Base-by-base conservation (phyloP, 2,888 invertebrate species). In the Sussaba pulchella region DNA sequence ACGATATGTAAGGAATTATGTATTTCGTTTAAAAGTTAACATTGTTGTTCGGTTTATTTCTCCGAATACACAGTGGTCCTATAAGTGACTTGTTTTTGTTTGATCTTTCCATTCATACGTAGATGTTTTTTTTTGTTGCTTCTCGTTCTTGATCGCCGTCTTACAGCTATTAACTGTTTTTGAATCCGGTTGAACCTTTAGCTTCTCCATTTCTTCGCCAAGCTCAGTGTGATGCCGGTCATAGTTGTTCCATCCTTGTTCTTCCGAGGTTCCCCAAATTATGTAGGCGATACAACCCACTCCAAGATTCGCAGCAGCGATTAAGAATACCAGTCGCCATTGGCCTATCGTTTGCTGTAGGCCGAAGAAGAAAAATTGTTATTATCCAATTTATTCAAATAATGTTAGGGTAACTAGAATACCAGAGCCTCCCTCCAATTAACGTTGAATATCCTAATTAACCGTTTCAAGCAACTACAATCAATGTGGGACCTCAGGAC, bases 321-420 rank as follows among this genome's bases (percentile, higher is more conserved):
- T 91, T 5, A 92, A 77, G 73, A 89, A 92, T 2, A 92, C 92
- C 36, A 87, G 17, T 12, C 88, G 88, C 92, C 92, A 92, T 75
- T 90, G 90, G 2, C 78, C 87, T n/a, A 89, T 88, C 12, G 90
- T 91, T 92, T 92, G 92, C 92, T 92, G 69, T 9, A 31, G 6
- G 31, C 6, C 2, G 2, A 6, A 31, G 6, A 31, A 31, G 6
- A 31, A 31, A 31, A 31, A n/a, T n/a, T n/a, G n/a, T n/a, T n/a
- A n/a, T n/a, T n/a, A n/a, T n/a, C n/a, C n/a, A n/a, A n/a, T n/a
- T n/a, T n/a, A n/a, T n/a, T n/a, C n/a, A n/a, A n/a, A n/a, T n/a
- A n/a, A n/a, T n/a, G n/a, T n/a, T n/a, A n/a, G n/a, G n/a, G n/a
- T n/a, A n/a, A n/a, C n/a, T n/a, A n/a, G n/a, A n/a, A n/a, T n/a